These are phyloP conservation scores for Aphyosemion australe DNA, from an alignment of 2,113 vertebrate genomes.

Conservation along the genomic window DNA sequence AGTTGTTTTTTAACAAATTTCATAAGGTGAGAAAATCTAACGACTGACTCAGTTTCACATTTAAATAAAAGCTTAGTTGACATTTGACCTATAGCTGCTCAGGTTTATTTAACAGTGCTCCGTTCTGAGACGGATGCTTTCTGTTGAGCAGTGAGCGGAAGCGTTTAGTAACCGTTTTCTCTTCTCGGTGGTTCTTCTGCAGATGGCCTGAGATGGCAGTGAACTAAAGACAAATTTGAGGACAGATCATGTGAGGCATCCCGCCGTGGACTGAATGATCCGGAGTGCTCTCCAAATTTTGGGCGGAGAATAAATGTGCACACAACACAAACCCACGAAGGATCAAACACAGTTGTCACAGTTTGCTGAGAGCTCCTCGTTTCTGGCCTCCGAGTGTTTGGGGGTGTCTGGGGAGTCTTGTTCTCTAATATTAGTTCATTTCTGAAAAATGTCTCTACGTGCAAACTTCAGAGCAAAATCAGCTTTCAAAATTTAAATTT, in stretches of 20 bases:
- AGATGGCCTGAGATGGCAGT: conserved; percentile 9
- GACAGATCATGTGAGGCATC: conserved; percentile 16
- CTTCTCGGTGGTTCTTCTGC: neutral
- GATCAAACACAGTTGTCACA: conserved; percentile 24
- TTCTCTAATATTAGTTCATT: conserved; percentile 2
- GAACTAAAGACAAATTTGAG: conserved; percentile 12
- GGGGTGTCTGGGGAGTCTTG: too few species aligned
- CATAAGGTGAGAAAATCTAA: too few species aligned
- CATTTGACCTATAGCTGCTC: too few species aligned
- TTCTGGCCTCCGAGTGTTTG: conserved; percentile 13
- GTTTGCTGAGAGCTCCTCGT: conserved; percentile 21
- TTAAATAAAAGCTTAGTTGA: too few species aligned
- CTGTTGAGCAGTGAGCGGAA: neutral
- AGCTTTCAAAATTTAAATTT: too few species aligned
- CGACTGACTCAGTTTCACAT: too few species aligned
- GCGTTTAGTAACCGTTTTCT: neutral
- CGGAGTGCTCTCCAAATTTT: conserved; percentile 11
- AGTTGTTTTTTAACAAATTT: too few species aligned
- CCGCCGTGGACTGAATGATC: neutral
- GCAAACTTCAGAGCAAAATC: too few species aligned
- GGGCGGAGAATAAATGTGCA: neutral
- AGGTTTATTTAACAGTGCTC: too few species aligned
- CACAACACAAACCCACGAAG: conserved; percentile 14
- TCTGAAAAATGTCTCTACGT: too few species aligned
- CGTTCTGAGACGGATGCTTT: too few species aligned